These are phyloP conservation scores for Dolichallabes microphthalmus DNA, from an alignment of 2,113 vertebrate species.

Conservation along the genomic window DNA sequence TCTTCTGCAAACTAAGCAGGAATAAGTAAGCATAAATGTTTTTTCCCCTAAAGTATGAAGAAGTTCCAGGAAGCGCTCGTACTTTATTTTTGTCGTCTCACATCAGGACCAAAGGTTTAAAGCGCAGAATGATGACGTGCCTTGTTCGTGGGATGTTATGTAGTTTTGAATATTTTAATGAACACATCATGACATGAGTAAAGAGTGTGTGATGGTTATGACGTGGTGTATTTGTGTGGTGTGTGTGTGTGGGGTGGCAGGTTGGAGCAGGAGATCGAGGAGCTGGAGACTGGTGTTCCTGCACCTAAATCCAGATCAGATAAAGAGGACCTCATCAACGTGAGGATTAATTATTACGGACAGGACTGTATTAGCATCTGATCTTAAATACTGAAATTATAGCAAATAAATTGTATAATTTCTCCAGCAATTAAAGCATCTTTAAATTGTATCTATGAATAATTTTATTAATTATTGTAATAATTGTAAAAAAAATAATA, in stretches of 20 bases:
- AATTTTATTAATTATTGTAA: background rate
- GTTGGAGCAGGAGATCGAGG: conserved; percentile 88
- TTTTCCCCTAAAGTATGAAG: background rate
- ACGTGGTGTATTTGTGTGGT: background rate
- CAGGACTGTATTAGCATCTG: background rate
- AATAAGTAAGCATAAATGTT: background rate
- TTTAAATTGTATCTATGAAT: background rate
- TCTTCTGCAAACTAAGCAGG: background rate
- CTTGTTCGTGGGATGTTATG: no score
- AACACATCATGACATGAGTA: background rate
- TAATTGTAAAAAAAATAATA: background rate
- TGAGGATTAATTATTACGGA: conserved; percentile 6
- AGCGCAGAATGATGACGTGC: background rate
- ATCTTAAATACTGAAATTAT: background rate
- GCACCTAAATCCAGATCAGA: conserved; percentile 71
- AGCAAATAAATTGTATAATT: background rate
- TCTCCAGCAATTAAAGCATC: background rate
- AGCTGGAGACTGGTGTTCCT: conserved; percentile 77
- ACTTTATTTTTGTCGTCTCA: background rate
- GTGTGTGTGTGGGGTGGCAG: conserved; percentile 61
- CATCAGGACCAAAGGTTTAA: background rate
- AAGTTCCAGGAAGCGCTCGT: background rate
- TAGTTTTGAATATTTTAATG: background rate
- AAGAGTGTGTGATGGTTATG: background rate
- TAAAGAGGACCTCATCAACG: conserved; percentile 60